These are phyloP conservation scores for Sceloporus tristichus DNA, from an alignment of 2,113 vertebrate genomes.

Conservation along the genomic window DNA sequence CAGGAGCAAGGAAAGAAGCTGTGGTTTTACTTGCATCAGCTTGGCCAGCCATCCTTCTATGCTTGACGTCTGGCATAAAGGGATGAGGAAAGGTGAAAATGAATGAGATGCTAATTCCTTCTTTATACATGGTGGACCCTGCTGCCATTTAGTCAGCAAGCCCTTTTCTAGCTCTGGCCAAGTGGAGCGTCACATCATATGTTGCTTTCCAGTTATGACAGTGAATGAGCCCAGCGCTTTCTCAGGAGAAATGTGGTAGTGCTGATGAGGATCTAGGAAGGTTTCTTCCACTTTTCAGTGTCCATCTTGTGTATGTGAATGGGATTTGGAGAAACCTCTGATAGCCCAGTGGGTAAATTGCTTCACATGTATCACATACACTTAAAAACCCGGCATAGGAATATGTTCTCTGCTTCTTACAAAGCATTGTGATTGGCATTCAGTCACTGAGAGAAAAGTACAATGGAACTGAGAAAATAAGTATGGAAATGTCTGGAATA, in stretches of 20 bases:
- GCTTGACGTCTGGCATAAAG: not conserved
- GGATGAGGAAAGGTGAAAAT: constrained; percentile 20
- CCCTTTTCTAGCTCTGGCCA: not conserved
- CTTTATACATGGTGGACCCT: not conserved
- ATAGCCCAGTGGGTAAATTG: not conserved
- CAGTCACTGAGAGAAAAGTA: not conserved
- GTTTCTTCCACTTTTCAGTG: not conserved
- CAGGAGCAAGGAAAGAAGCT: not conserved
- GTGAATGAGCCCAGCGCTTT: not conserved
- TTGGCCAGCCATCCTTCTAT: constrained; percentile 5
- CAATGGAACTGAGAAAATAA: not conserved
- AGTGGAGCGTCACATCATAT: not conserved
- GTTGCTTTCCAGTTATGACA: not conserved
- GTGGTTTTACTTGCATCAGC: not conserved
- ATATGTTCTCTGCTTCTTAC: not conserved
- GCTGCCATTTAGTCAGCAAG: constrained; percentile 19
- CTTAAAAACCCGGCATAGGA: not conserved
- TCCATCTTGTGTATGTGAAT: not conserved
- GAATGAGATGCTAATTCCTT: constrained; percentile 19
- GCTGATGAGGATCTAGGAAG: not conserved
- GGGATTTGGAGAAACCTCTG: no score
- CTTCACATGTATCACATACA: not conserved
- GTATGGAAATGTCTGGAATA: not conserved
- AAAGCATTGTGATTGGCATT: not conserved
- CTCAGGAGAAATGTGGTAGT: not conserved